phyloP scores from a whole-genome alignment of 2,888 invertebrate genomes.

The Acanthosepion esculentum region DNA sequence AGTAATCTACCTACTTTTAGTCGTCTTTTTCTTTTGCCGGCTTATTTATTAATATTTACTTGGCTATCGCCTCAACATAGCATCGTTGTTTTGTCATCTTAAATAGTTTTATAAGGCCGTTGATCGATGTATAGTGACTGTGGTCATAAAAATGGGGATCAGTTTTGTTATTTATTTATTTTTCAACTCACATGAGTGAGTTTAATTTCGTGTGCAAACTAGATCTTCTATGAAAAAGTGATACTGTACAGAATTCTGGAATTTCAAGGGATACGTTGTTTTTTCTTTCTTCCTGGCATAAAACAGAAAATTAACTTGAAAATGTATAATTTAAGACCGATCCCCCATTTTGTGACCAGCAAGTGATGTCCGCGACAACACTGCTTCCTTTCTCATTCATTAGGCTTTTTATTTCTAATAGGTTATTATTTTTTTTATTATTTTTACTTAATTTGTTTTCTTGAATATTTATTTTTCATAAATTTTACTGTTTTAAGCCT shows the following conservation, averaged over 20 bases:
- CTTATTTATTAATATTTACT: background rate
- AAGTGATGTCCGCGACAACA: background rate
- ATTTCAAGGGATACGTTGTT: background rate
- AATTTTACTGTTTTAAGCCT: too few species aligned
- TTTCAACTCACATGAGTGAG: background rate
- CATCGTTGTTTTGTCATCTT: background rate
- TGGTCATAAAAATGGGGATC: constrained; percentile 1
- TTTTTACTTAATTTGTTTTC: background rate
- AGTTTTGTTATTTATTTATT: background rate
- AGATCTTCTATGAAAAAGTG: background rate
- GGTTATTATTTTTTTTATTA: too few species aligned
- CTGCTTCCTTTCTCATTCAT: background rate
- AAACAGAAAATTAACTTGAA: background rate
- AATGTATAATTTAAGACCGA: background rate
- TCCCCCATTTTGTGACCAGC: background rate
- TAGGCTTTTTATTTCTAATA: background rate
- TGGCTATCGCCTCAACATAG: background rate
- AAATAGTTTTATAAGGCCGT: background rate
- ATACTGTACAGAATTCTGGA: background rate
- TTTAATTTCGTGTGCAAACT: background rate
- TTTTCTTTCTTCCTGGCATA: background rate
- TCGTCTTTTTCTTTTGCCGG: background rate
- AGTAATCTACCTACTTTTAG: background rate
- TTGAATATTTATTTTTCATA: background rate
- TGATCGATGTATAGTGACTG: background rate